Conservation (phyloP, 1,140 invertebrate genomes). For the Aphelinus atriplicis region DNA sequence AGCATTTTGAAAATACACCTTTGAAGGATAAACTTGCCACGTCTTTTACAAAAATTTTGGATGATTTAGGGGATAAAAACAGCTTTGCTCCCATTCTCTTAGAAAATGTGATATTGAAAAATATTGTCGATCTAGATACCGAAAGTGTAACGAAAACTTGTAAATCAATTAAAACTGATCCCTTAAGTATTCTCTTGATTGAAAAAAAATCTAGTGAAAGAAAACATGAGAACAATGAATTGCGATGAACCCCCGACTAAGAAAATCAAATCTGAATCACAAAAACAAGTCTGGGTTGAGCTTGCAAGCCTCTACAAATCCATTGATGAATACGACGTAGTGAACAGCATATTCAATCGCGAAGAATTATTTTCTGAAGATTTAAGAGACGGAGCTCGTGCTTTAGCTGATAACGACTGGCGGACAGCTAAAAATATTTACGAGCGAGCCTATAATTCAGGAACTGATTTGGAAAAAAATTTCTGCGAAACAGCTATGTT, state of each 20-base stretch:
- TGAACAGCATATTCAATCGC: slow-evolving; percentile 70
- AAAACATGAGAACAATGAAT: neutral
- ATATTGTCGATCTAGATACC: slow-evolving; percentile 54
- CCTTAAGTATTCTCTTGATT: slow-evolving; percentile 69
- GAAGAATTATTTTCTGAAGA: neutral
- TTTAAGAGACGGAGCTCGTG: slow-evolving; percentile 49
- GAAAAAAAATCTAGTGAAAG: slow-evolving; percentile 66
- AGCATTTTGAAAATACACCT: slow-evolving; percentile 33
- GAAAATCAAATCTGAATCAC: slow-evolving; percentile 9
- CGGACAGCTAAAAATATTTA: slow-evolving; percentile 66
- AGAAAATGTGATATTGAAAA: slow-evolving; percentile 64
- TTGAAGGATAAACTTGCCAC: slow-evolving; percentile 26
- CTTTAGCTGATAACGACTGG: slow-evolving; percentile 67
- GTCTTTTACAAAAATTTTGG: slow-evolving; percentile 49
- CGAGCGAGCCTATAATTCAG: slow-evolving; percentile 53
- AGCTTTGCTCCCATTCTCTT: slow-evolving; percentile 62
- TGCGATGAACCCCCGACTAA: slow-evolving; percentile 7
- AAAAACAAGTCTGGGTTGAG: slow-evolving; percentile 64
- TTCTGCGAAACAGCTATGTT: slow-evolving; percentile 64
- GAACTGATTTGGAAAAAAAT: slow-evolving; percentile 52
- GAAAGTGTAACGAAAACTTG: slow-evolving; percentile 57
- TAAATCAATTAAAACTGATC: slow-evolving; percentile 60
- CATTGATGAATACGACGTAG: slow-evolving; percentile 71
- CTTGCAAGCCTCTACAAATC: slow-evolving; percentile 71
- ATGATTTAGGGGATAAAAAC: slow-evolving; percentile 43